These are phyloP conservation scores for Lepus townsendii DNA, from an alignment of 2,797 vertebrate species.

Conservation along the genomic window DNA sequence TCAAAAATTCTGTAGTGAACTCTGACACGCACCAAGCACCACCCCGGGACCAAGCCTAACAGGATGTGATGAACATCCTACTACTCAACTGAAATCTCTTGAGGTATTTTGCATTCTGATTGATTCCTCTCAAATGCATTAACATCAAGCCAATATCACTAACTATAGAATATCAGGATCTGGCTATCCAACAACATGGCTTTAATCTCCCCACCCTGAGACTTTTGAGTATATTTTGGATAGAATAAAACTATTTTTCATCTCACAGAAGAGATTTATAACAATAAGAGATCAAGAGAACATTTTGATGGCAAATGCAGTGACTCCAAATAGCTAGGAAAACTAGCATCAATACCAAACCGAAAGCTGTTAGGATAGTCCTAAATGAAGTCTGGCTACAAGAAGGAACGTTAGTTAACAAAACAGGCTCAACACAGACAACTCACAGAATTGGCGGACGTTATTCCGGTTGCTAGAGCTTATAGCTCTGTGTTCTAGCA, in stretches of 20 bases:
- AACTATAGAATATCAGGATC: not conserved
- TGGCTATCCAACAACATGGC: not conserved
- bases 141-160: conserved; percentile 19
- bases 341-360: conserved; percentile 77
- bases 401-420: conserved; percentile 30
- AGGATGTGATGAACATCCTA: not conserved
- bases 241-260: conserved; percentile 74
- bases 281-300: conserved; percentile 58
- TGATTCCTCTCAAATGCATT: not conserved
- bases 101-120: not conserved
- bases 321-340: conserved; percentile 78
- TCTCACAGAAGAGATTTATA: conserved; percentile 78
- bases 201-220: not conserved
- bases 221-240: conserved; percentile 60
- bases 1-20: conserved; percentile 13
- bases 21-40: not conserved
- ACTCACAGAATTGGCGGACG: not conserved
- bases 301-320: conserved; percentile 79
- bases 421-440: not conserved
- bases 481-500: not conserved
- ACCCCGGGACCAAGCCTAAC: not conserved
- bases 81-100: not conserved
- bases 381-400: conserved; percentile 66
- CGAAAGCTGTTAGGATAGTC: conserved; percentile 51
- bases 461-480: not conserved